Evolutionary conservation across 2,888 invertebrate genomes (phyloP), one percentile per base, ranked within the genome.

Genomic region (Salpingus planirostris): DNA sequence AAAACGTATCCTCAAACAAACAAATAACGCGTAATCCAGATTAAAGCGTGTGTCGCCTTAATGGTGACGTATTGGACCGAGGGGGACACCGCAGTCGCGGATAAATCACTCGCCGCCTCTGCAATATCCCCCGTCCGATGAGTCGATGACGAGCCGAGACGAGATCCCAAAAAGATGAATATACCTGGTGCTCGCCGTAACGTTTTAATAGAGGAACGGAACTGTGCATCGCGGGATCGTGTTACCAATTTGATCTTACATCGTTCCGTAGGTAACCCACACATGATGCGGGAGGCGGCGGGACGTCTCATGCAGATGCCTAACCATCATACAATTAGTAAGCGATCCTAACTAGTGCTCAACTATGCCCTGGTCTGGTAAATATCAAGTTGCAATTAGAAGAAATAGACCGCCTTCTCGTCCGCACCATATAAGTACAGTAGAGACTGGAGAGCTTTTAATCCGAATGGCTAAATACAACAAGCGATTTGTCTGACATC

Each of bases 11-110:
- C 44, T 46, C 46, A 47, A 52, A 50, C 54, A 54, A 56, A 53
- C 55, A 56, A 56, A 56, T 56, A 53, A 49, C 44, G 27, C 35
- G 44, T 56, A 55, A 56, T 55, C 56, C 55, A 52, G 55, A 56
- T 56, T 56, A 56, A 55, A 50, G 49, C 38, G 52, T 44, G 44
- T 53, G 54, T 54, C 52, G 36, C 44, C 37, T 45, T 60, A 60
- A 60, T 60, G 47, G 58, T 60, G 55, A 38, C 38, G 32, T 38
- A 38, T 38, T 29, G 32, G 38, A 15, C 35, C 13, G n/a, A 33
- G 26, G 38, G 38, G 31, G 32, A 27, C 32, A 35, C 38, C 35
- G 31, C 35, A 33, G 13, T 27, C 33, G n/a, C n/a, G 38, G 38
- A 38, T 38, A 38, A 38, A 38, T 38, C 35, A 35, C 38, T 35